Conservation (phyloP, 2,888 invertebrate genomes). For the Ferdinandea cuprea region DNA sequence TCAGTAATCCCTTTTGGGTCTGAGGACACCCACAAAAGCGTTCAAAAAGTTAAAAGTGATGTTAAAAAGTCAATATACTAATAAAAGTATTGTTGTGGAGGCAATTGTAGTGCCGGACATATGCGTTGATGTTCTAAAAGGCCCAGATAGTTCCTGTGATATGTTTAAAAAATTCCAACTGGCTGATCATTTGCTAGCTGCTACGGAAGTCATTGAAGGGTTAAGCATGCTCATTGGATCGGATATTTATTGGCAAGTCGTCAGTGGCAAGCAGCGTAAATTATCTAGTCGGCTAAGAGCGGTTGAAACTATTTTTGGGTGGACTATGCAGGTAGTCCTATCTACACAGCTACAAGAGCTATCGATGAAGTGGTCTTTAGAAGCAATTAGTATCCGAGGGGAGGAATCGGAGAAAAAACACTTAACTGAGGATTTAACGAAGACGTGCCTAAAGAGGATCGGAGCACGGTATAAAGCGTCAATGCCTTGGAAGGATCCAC, state of each 20-base stretch:
- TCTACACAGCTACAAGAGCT: background rate
- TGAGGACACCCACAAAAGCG: background rate
- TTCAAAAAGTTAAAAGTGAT: background rate
- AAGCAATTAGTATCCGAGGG: constrained; percentile 10
- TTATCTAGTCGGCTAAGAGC: background rate
- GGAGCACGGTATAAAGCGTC: constrained; percentile 8
- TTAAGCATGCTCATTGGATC: constrained; percentile 19
- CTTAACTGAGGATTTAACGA: background rate
- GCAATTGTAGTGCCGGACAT: too few species aligned
- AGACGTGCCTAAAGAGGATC: background rate
- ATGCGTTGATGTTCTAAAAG: background rate
- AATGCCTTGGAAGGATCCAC: constrained; percentile 20
- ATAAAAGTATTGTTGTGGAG: background rate
- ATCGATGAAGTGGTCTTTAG: constrained; percentile 8
- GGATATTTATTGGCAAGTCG: constrained; percentile 4
- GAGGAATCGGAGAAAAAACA: constrained; percentile 5
- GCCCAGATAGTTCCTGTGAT: background rate
- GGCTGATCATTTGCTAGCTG: background rate
- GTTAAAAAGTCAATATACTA: constrained; percentile 2
- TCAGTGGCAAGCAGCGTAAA: constrained; percentile 12
- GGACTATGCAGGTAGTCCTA: constrained; percentile 7
- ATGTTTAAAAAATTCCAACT: background rate
- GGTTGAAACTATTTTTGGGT: constrained; percentile 22
- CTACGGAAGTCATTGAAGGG: background rate
- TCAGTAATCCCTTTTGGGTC: constrained; percentile 11